Evolutionary conservation across 2,888 invertebrate species (phyloP).

Genomic region (Melanostoma scalare): DNA sequence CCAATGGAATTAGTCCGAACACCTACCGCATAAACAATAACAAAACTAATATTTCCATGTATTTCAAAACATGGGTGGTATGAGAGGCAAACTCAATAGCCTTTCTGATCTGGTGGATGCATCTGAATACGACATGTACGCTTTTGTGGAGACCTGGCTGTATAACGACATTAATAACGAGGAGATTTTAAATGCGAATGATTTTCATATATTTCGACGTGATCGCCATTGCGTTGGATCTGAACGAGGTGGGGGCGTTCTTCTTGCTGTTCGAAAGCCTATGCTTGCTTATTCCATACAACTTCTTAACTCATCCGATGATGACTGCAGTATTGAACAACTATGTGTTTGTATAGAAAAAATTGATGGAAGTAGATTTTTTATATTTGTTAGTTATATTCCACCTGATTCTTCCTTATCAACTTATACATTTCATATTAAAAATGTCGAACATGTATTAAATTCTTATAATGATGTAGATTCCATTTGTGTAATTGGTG

Average conservation of each 20-base stretch:
- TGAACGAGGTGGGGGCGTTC: not conserved
- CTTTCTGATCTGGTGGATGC: not conserved
- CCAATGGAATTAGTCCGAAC: too few species aligned
- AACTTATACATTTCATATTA: not conserved
- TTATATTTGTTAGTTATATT: slow-evolving; percentile 2
- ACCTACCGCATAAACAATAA: too few species aligned
- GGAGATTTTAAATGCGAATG: not conserved
- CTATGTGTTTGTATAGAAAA: not conserved
- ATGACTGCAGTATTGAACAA: not conserved
- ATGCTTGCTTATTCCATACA: not conserved
- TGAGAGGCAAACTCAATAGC: not conserved
- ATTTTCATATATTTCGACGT: not conserved
- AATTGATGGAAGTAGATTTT: not conserved
- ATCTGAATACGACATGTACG: not conserved
- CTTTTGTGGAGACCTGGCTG: not conserved
- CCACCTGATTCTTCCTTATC: not conserved
- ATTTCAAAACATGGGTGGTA: not conserved
- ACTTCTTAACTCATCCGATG: not conserved
- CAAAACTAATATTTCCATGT: not conserved
- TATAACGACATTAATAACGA: not conserved
- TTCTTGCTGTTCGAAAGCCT: not conserved
- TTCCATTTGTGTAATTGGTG: slow-evolving; percentile 1
- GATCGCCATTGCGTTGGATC: not conserved
- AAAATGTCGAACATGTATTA: not conserved
- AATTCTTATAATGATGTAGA: not conserved